Conservation (phyloP, 2,888 invertebrate genomes). For the Pterostichus madidus region DNA sequence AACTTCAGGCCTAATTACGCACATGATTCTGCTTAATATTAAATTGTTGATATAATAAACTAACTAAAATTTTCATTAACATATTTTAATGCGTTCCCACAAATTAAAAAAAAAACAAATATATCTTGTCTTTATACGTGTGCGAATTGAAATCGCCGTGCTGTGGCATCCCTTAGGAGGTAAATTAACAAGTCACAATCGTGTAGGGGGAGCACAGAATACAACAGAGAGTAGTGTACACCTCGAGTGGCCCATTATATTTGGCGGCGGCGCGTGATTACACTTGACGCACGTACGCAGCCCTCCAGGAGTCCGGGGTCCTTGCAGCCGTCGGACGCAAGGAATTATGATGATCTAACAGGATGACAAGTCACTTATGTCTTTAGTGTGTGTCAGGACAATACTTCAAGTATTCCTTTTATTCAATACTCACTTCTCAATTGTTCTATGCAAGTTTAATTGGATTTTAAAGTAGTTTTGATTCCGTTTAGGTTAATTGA, state of each 20-base stretch:
- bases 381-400: background rate
- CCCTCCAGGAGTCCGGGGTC: background rate
- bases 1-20: too few species aligned
- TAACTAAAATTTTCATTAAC: too few species aligned
- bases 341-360: background rate
- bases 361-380: slow-evolving; percentile 15
- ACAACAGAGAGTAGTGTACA: slow-evolving; percentile 9
- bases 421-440: background rate
- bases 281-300: slow-evolving; percentile 49
- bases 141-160: slow-evolving; percentile 2
- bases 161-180: background rate
- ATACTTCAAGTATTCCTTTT: slow-evolving; percentile 22
- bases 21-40: too few species aligned
- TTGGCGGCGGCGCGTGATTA: slow-evolving; percentile 3
- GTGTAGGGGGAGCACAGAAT: background rate
- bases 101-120: too few species aligned
- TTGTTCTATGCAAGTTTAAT: background rate
- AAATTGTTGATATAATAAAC: too few species aligned
- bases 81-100: too few species aligned
- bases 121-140: background rate
- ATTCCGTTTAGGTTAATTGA: too few species aligned
- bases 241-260: slow-evolving; percentile 44
- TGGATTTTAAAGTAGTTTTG: background rate
- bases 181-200: slow-evolving; percentile 38
- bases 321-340: background rate